Percentiles rank a stretch among this genome's conserved stretches.
These are phyloP conservation scores for Patella ulyssiponensis DNA, from an alignment of 2,888 invertebrate species.

Conservation along the genomic window DNA sequence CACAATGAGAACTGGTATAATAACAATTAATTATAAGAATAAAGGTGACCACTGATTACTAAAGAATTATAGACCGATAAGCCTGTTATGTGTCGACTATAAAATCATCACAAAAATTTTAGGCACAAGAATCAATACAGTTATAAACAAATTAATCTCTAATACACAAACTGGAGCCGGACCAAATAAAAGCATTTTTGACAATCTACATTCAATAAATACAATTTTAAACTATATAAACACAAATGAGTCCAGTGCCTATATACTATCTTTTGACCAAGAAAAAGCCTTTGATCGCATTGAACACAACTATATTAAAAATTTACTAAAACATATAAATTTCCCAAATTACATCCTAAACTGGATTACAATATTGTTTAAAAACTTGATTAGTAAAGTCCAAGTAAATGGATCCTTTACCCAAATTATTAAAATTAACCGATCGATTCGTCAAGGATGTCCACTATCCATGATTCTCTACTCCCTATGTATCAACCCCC, in stretches of 20 bases:
- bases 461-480: conserved; percentile 5
- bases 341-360: not conserved
- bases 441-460: not conserved
- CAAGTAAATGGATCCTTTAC: not conserved
- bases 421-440: not conserved
- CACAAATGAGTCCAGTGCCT: too few relatives aligned
- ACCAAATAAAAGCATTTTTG: not conserved
- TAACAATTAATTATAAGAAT: not conserved
- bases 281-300: conserved; percentile 6
- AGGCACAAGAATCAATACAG: not conserved
- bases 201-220: not conserved
- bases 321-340: not conserved
- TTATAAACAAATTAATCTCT: not conserved
- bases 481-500: not conserved
- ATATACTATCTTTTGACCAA: not conserved
- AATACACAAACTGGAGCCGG: conserved; percentile 1
- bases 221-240: not conserved
- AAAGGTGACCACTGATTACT: not conserved
- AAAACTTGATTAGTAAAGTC: not conserved
- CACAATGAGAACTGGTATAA: not conserved
- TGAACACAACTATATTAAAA: not conserved
- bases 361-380: not conserved
- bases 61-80: not conserved
- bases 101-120: conserved; percentile 4
- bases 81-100: not conserved